A percentile compares a stretch with the other conserved stretches of the same genome.
Evolutionary conservation across 2,888 invertebrate genomes (phyloP).

Genomic region (Griposia aprilina): DNA sequence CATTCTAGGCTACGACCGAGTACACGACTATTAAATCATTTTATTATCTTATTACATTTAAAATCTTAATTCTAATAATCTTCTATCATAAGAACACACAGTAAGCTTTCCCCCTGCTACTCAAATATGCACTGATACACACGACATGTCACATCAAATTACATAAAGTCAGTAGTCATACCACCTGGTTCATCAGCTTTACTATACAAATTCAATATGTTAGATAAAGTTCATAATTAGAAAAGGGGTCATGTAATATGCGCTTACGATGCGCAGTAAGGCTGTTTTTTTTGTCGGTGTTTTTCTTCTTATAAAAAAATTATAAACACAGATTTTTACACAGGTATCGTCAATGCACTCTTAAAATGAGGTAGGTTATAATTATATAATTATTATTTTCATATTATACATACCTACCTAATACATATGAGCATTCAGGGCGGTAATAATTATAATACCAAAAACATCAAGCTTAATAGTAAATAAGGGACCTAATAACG

Average conservation of each 20-base stretch:
- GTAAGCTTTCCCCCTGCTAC: slow-evolving; percentile 3
- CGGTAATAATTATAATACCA: background rate
- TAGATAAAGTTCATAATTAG: slow-evolving; percentile 18
- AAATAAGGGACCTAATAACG: slow-evolving; percentile 1
- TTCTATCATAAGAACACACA: slow-evolving; percentile 15
- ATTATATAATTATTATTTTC: background rate
- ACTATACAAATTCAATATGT: slow-evolving; percentile 12
- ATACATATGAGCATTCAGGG: background rate
- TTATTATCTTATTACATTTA: slow-evolving; percentile 64
- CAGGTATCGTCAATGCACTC: background rate
- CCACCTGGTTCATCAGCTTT: slow-evolving; percentile 60
- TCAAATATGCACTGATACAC: slow-evolving; percentile 15
- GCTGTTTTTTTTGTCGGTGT: background rate
- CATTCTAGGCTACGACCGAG: slow-evolving; percentile 84
- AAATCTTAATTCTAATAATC: slow-evolving; percentile 24
- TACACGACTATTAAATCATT: slow-evolving; percentile 76
- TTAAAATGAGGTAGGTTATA: background rate
- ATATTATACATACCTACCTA: background rate
- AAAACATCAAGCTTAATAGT: slow-evolving; percentile 7
- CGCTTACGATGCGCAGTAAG: slow-evolving; percentile 21
- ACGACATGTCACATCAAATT: slow-evolving; percentile 46
- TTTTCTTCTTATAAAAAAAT: background rate
- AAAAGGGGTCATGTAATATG: slow-evolving; percentile 8
- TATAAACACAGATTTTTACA: background rate
- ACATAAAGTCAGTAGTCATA: slow-evolving; percentile 35